phyloP scores from a whole-genome alignment of 2,888 invertebrate species.

The Tetranychus piercei region DNA sequence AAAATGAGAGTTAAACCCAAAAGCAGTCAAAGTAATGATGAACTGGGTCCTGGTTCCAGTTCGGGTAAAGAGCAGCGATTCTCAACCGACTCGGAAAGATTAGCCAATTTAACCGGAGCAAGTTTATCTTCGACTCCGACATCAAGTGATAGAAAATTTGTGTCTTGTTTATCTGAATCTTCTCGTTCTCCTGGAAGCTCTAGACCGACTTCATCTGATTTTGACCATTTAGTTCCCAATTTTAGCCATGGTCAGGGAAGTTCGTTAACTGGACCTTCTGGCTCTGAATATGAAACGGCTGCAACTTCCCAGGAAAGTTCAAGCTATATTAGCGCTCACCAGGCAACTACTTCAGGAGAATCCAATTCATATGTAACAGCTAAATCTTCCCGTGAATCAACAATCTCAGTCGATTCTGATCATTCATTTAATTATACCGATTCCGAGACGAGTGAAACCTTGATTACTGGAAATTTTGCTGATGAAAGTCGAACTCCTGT shows the following conservation, averaged over 20 bases:
- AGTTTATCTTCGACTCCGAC: conserved; percentile 29
- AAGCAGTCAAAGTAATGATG: not conserved
- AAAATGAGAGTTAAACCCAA: not conserved
- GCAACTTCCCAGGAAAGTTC: conserved; percentile 45
- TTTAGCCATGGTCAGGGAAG: conserved; percentile 7
- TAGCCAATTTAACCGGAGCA: not conserved
- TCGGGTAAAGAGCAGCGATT: not conserved
- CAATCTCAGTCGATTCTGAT: conserved; percentile 72
- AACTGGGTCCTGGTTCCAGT: not conserved
- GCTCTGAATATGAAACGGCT: conserved; percentile 67
- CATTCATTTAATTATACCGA: conserved; percentile 65
- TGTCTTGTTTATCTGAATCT: conserved; percentile 58
- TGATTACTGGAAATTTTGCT: conserved; percentile 34
- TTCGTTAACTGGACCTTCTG: conserved; percentile 17
- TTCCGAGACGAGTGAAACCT: conserved; percentile 76
- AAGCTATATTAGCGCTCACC: conserved; percentile 44
- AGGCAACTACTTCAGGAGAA: conserved; percentile 39
- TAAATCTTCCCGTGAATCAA: conserved; percentile 65
- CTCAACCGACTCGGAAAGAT: not conserved
- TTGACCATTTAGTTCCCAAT: conserved; percentile 40
- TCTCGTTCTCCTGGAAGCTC: conserved; percentile 40
- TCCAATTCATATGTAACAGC: conserved; percentile 58
- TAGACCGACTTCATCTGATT: conserved; percentile 65
- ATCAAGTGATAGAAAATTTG: conserved; percentile 71
- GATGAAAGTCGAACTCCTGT: conserved; percentile 31